Conservation (phyloP, 2,113 vertebrate species). For the Coreoperca whiteheadi region DNA sequence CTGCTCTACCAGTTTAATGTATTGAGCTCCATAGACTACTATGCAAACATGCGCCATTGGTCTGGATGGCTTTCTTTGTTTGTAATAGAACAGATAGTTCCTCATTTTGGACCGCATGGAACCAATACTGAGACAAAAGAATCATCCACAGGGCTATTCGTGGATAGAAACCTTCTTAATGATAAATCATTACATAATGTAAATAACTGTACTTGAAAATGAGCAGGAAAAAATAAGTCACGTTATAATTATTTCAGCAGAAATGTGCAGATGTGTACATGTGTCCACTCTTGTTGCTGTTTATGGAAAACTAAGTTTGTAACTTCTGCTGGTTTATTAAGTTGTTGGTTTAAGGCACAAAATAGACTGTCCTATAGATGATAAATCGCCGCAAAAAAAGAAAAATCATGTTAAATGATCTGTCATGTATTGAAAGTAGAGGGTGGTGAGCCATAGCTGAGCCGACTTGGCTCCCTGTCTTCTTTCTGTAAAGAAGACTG, state of each 20-base stretch:
- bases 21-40: background rate
- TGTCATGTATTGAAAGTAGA: background rate
- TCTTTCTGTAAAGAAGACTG: conserved; percentile 20
- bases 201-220: background rate
- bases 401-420: background rate
- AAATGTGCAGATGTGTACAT: background rate
- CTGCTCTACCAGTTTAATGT: background rate
- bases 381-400: background rate
- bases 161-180: too few relatives aligned
- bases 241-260: background rate
- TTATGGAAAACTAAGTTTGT: background rate
- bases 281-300: background rate
- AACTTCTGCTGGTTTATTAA: background rate
- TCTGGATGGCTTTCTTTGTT: background rate
- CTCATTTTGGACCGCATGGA: background rate
- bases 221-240: background rate
- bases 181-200: background rate
- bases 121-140: background rate
- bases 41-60: background rate
- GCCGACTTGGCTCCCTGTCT: background rate
- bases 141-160: too few relatives aligned
- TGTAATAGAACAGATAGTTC: background rate
- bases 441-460: background rate
- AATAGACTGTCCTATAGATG: too few relatives aligned
- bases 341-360: too few relatives aligned